A percentile compares a stretch with the other conserved stretches of the same genome.
Conservation (phyloP, 2,888 invertebrate species). For the Zygogramma bicolorata region DNA sequence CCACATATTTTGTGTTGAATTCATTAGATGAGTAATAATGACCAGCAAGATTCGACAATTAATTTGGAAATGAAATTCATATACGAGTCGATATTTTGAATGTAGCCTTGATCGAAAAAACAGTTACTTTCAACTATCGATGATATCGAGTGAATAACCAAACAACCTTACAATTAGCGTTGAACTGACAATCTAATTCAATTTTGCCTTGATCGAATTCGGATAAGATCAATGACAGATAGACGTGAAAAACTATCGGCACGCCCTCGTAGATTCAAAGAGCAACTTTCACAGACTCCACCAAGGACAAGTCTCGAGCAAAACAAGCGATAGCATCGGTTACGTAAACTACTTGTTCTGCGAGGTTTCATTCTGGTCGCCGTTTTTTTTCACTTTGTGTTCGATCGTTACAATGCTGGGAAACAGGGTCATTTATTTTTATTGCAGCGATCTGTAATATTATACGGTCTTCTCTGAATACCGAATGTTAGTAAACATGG, state of each 20-base stretch:
- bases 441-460: conserved; percentile 3
- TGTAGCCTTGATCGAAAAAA: too few relatives aligned
- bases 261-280: background rate
- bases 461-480: conserved; percentile 1
- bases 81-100: too few relatives aligned
- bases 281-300: conserved; percentile 29
- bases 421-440: conserved; percentile 11
- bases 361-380: conserved; percentile 4
- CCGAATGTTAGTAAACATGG: conserved; percentile 3
- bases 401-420: conserved; percentile 9
- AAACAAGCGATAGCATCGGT: conserved; percentile 33
- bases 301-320: conserved; percentile 35
- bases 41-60: too few relatives aligned
- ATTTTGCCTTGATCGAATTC: background rate
- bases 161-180: too few relatives aligned
- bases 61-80: too few relatives aligned
- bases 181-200: too few relatives aligned
- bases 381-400: conserved; percentile 9
- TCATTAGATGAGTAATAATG: too few relatives aligned
- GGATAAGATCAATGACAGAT: background rate
- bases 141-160: too few relatives aligned
- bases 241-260: background rate
- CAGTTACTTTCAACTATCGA: too few relatives aligned
- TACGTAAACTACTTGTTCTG: conserved; percentile 28
- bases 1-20: too few relatives aligned